Conservation (phyloP, 2,888 invertebrate genomes). For the Eupithecia subumbrata region DNA sequence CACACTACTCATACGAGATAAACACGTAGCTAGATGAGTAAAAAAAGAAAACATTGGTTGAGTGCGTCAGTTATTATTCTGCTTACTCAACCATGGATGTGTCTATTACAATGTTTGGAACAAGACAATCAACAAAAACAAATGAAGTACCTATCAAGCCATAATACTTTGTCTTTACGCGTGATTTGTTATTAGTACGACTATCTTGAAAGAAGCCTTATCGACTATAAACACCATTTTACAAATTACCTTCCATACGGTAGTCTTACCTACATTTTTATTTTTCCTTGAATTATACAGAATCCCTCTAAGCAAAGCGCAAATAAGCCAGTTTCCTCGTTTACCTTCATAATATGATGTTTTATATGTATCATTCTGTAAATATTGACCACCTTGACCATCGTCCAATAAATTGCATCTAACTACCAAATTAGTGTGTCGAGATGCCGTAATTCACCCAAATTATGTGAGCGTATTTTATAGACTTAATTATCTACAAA, state of each 20-base stretch:
- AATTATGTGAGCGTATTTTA: background rate
- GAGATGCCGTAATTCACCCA: too few relatives aligned
- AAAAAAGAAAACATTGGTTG: background rate
- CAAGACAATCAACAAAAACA: slow-evolving; percentile 2
- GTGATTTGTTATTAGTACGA: background rate
- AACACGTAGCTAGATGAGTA: background rate
- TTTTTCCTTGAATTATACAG: background rate
- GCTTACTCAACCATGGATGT: slow-evolving; percentile 1
- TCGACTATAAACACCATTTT: background rate
- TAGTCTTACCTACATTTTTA: background rate
- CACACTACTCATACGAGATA: background rate
- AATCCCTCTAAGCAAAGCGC: background rate
- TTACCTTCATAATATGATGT: background rate
- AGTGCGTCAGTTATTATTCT: slow-evolving; percentile 3
- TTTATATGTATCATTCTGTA: background rate
- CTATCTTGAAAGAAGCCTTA: background rate
- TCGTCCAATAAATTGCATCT: background rate
- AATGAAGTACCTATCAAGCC: background rate
- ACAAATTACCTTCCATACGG: background rate
- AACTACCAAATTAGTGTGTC: too few relatives aligned
- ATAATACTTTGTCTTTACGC: background rate
- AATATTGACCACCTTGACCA: background rate
- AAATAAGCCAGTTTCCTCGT: background rate
- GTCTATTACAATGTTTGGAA: slow-evolving; percentile 1
- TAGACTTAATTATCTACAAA: background rate